phyloP scores from a whole-genome alignment of 2,888 invertebrate species.

The Macroteleia sp. region DNA sequence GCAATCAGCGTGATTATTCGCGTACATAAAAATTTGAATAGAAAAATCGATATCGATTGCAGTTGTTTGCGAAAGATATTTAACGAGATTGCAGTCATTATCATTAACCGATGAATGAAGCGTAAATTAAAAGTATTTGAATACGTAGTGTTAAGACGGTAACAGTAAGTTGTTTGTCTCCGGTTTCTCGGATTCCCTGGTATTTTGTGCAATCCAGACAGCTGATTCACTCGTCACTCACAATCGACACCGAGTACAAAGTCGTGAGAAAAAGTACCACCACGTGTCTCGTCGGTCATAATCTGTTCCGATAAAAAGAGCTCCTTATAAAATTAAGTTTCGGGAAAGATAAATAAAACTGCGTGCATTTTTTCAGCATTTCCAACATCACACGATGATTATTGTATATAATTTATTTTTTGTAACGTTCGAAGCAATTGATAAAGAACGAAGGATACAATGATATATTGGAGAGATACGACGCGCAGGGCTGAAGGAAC shows the following conservation, averaged over 20 bases:
- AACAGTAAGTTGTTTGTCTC: conserved; percentile 20
- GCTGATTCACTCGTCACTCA: conserved; percentile 16
- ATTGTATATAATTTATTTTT: conserved; percentile 47
- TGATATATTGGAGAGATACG: conserved; percentile 34
- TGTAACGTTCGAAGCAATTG: conserved; percentile 29
- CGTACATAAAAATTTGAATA: too few relatives aligned
- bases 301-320: conserved; percentile 42
- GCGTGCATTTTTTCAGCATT: conserved; percentile 26
- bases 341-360: conserved; percentile 33
- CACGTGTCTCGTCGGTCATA: conserved; percentile 28
- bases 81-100: conserved; percentile 11
- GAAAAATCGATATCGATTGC: too few relatives aligned
- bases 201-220: conserved; percentile 2
- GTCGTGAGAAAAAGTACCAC: conserved; percentile 42
- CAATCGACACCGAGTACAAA: conserved; percentile 8
- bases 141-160: conserved; percentile 15
- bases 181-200: conserved; percentile 12
- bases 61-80: conserved; percentile 41
- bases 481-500: conserved; percentile 8
- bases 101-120: conserved; percentile 4
- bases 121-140: conserved; percentile 26
- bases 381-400: conserved; percentile 39
- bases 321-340: conserved; percentile 35
- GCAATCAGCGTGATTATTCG: too few relatives aligned
- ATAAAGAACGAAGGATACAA: conserved; percentile 35